Evolutionary conservation across 23 tunicate species (phyloP).

Genomic region (Halocynthia aurantium): DNA sequence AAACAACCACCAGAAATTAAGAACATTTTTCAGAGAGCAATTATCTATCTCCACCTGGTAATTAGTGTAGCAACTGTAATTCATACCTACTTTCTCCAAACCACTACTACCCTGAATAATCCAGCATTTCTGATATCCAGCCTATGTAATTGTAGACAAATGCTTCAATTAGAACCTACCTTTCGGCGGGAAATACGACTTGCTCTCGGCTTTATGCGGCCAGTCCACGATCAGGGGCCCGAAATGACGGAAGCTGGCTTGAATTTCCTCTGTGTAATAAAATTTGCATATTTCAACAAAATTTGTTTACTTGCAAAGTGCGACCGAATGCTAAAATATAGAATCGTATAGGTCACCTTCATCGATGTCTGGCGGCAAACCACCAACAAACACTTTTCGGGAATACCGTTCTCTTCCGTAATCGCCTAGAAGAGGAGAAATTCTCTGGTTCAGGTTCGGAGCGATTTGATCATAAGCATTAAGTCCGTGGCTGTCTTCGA

Average conservation of each 20-base stretch:
- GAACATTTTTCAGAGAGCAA: too few species aligned
- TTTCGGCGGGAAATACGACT: constrained; percentile 98
- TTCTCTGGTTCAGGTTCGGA: constrained; percentile 32
- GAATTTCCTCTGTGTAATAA: constrained; percentile 81
- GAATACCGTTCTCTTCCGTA: constrained; percentile 65
- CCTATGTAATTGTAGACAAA: too few species aligned
- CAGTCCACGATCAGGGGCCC: constrained; percentile 96
- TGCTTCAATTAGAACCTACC: constrained; percentile 26
- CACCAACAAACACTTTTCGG: constrained; percentile 97
- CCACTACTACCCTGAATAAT: too few species aligned
- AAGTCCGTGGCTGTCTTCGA: constrained; percentile 49
- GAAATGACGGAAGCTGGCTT: constrained; percentile 80
- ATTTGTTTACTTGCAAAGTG: background rate
- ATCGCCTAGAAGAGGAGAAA: constrained; percentile 52
- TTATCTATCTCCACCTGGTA: too few species aligned
- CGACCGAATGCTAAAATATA: background rate
- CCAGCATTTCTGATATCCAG: too few species aligned
- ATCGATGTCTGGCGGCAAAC: constrained; percentile 98
- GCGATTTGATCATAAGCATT: constrained; percentile 19
- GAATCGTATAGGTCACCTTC: constrained; percentile 56
- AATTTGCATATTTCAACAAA: background rate
- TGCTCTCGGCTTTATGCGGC: constrained; percentile 99
- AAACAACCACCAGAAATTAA: too few species aligned
- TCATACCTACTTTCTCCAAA: too few species aligned
- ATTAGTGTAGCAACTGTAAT: too few species aligned